Conservation (phyloP, 1,140 invertebrate genomes). For the Halyomorpha halys region DNA sequence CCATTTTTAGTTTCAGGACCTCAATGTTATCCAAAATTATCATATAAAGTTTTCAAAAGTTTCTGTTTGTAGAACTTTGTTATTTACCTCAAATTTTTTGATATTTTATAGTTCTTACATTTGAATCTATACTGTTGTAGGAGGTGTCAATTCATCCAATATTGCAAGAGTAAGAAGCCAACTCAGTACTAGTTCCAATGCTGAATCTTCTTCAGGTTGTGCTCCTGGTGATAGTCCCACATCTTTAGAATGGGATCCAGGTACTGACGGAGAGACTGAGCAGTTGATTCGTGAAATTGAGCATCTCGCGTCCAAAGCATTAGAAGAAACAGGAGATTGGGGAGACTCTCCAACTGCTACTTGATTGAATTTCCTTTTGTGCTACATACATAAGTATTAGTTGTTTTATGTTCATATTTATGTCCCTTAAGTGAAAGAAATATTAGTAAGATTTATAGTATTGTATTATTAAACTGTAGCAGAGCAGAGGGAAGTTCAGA, state of each 20-base stretch:
- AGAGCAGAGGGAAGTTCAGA: no score
- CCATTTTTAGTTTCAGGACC: no score
- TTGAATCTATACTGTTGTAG: neutral
- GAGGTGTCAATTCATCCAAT: neutral
- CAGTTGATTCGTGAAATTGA: constrained; percentile 30
- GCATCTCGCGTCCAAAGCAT: constrained; percentile 27
- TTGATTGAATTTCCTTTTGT: no score
- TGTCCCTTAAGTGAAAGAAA: no score
- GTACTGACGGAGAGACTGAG: constrained; percentile 28
- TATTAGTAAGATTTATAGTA: no score
- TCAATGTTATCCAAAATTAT: no score
- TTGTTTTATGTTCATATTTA: no score
- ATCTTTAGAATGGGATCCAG: constrained; percentile 30
- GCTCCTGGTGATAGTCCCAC: constrained; percentile 24
- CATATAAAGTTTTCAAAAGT: no score
- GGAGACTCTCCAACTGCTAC: neutral
- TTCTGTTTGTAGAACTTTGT: no score
- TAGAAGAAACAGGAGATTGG: constrained; percentile 30
- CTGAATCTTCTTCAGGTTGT: constrained; percentile 21
- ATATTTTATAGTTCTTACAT: neutral
- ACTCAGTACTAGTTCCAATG: constrained; percentile 9
- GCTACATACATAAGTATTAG: no score
- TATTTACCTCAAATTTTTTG: neutral
- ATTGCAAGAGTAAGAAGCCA: constrained; percentile 10
- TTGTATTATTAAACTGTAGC: no score